Conservation (phyloP, 2,888 invertebrate species). For the Aporophyla lueneburgensis region DNA sequence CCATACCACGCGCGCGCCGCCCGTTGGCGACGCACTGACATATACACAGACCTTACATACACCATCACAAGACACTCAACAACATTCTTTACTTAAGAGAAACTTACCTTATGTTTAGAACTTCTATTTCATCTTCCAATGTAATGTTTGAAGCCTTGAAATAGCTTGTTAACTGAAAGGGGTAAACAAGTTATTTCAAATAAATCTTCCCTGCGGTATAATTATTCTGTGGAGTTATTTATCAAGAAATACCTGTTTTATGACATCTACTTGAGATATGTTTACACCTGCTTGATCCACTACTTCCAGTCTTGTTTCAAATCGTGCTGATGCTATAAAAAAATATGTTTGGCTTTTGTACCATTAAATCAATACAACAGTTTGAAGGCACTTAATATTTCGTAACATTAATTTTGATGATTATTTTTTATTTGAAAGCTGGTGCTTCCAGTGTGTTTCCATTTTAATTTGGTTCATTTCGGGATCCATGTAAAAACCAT, state of each 20-base stretch:
- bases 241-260: conserved; percentile 77
- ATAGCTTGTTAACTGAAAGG: conserved; percentile 91
- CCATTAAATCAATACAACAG: too few species aligned
- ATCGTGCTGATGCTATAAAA: conserved; percentile 12
- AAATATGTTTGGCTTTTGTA: not conserved
- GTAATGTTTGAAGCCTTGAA: conserved; percentile 92
- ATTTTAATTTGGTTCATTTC: too few species aligned
- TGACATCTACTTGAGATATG: conserved; percentile 13
- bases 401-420: too few species aligned
- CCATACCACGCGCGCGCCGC: conserved; percentile 79
- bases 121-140: conserved; percentile 91
- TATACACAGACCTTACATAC: too few species aligned
- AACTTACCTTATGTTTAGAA: conserved; percentile 93
- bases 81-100: not conserved
- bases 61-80: too few species aligned
- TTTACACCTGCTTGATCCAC: conserved; percentile 84
- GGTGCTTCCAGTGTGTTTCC: too few species aligned
- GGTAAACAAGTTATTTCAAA: not conserved
- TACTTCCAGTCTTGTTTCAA: conserved; percentile 83
- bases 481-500: too few species aligned
- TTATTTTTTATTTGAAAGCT: too few species aligned
- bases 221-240: not conserved
- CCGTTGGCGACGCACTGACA: conserved; percentile 34
- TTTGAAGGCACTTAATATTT: too few species aligned
- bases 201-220: not conserved